phyloP scores from a whole-genome alignment of 1,140 invertebrate species.

The Fopius arisanus region DNA sequence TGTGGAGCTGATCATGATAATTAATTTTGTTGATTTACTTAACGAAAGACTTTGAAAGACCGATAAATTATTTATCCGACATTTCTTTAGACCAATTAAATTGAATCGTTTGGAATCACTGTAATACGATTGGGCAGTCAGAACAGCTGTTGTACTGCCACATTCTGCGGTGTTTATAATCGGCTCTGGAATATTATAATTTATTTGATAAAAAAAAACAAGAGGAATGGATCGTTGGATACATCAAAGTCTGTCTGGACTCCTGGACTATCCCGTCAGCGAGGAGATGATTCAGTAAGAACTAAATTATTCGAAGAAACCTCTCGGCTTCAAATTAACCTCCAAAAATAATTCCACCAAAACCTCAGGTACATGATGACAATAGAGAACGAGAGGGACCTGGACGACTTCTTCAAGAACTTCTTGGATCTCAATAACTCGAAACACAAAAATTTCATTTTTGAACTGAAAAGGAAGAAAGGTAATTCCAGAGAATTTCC shows the following conservation, averaged over 20 bases:
- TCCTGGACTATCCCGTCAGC: slow-evolving; percentile 72
- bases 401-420: slow-evolving; percentile 75
- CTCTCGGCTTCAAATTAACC: not conserved
- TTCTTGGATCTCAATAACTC: slow-evolving; percentile 71
- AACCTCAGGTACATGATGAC: slow-evolving; percentile 68
- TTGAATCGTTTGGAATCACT: no score
- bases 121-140: no score
- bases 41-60: no score
- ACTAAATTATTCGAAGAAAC: not conserved
- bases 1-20: no score
- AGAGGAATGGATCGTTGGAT: slow-evolving; percentile 71
- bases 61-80: no score
- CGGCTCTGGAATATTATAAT: no score
- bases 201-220: no score
- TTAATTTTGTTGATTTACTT: no score
- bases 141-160: no score
- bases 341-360: not conserved
- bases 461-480: slow-evolving; percentile 69
- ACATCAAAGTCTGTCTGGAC: slow-evolving; percentile 64
- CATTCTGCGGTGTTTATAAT: no score
- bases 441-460: slow-evolving; percentile 72
- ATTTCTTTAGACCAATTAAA: no score
- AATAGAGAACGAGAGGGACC: slow-evolving; percentile 72
- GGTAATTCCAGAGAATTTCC: slow-evolving; percentile 43
- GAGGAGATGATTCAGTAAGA: slow-evolving; percentile 72